Evolutionary conservation across 2,888 invertebrate genomes (phyloP).

Genomic region (Pycnomerus fuliginosus): DNA sequence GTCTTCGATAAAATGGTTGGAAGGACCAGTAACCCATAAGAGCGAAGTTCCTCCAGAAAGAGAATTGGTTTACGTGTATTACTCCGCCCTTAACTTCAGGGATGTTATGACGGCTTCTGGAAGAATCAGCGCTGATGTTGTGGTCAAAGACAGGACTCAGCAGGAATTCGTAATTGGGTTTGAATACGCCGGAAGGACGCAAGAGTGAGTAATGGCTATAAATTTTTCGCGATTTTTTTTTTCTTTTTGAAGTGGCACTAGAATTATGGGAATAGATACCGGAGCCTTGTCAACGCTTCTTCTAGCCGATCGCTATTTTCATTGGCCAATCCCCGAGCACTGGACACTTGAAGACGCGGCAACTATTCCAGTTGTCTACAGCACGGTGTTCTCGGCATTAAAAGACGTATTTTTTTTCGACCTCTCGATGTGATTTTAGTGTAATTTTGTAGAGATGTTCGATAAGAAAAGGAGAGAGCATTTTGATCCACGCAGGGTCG

Average conservation of each 20-base stretch:
- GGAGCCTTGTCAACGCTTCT: constrained; percentile 60
- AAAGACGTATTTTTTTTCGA: neutral
- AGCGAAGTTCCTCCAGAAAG: neutral
- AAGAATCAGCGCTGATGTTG: constrained; percentile 79
- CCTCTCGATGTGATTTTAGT: neutral
- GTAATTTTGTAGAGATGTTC: constrained; percentile 1
- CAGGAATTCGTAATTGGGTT: constrained; percentile 70
- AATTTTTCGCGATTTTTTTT: neutral
- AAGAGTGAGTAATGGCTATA: too few relatives aligned
- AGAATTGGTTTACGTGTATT: constrained; percentile 52
- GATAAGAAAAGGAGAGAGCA: constrained; percentile 30
- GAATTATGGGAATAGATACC: constrained; percentile 50
- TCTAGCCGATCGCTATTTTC: constrained; percentile 50
- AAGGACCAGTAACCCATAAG: constrained; percentile 61
- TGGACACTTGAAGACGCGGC: constrained; percentile 61
- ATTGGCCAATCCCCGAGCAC: constrained; percentile 56
- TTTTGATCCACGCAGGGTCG: constrained; percentile 60
- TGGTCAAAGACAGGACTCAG: constrained; percentile 64
- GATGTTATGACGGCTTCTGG: constrained; percentile 95
- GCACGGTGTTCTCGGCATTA: constrained; percentile 53
- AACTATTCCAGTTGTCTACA: constrained; percentile 62
- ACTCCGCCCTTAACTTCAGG: constrained; percentile 86
- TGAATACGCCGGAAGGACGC: constrained; percentile 62
- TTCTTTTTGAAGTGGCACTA: constrained; percentile 29
- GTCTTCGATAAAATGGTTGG: constrained; percentile 78